Percentiles rank a stretch among this genome's conserved stretches.
Conservation (phyloP, 2,113 vertebrate genomes). For the Thinocorus orbignyianus region DNA sequence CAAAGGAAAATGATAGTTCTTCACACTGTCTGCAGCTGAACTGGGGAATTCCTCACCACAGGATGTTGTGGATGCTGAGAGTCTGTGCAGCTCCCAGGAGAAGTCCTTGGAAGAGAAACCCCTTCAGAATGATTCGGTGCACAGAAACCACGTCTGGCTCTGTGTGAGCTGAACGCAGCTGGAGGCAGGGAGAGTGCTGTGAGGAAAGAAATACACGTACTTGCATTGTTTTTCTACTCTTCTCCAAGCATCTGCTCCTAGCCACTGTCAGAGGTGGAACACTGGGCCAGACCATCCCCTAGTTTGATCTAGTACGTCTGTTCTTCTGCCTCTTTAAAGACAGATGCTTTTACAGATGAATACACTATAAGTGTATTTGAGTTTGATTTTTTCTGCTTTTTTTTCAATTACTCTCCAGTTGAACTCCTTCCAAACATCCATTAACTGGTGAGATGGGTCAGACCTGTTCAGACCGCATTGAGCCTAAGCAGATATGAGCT, state of each 20-base stretch:
- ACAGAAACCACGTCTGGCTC: background rate
- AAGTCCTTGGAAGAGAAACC: background rate
- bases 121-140: background rate
- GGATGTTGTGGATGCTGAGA: background rate
- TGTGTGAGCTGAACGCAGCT: background rate
- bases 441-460: slow-evolving; percentile 10
- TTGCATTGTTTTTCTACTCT: background rate
- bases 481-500: background rate
- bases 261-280: background rate
- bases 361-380: background rate
- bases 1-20: background rate
- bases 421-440: slow-evolving; percentile 40
- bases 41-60: background rate
- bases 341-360: background rate
- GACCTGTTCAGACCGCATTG: background rate
- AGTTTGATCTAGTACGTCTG: background rate
- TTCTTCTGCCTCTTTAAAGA: background rate
- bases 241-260: background rate
- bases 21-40: background rate
- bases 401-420: background rate
- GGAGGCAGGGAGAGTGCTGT: background rate
- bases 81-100: background rate
- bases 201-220: background rate
- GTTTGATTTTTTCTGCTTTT: background rate
- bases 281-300: background rate